Evolutionary conservation across 1,140 invertebrate species (phyloP), one percentile per base, ranked within the genome.

Genomic region (Protaetia brevitarsis): DNA sequence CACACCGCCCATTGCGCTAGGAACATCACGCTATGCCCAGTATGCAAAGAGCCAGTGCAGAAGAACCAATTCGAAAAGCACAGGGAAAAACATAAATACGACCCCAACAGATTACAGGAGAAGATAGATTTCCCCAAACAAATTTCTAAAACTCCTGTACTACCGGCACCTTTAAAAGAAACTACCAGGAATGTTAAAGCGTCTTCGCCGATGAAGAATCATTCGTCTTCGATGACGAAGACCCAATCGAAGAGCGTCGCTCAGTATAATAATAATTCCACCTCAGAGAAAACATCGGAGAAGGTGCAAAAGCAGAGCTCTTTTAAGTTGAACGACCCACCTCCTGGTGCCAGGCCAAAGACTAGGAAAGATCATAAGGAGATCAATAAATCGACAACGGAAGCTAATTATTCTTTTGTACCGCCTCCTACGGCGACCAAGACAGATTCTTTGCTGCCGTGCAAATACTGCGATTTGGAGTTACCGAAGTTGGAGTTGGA

Each of bases 381-480:
- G 5, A 10, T 19, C n/a, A n/a, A n/a, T 23, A 51, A 19, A 51
- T 51, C 60, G 21, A 66, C 16, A 2, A 31, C 28, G 16, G 41
- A 51, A 23, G 41, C 41, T 23, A 51, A 51, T n/a, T n/a, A n/a
- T n/a, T n/a, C n/a, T n/a, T n/a, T n/a, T n/a, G n/a, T n/a, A n/a
- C n/a, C 28, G 30, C 19, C 19, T 51, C 19, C 21, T 41, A 36
- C 65, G 30, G 16, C 64, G 64, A 4, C 56, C 64, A 2, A 66
- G 58, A 16, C 63, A 56, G 3, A 51, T 13, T 67, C 71, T 7
- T 37, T 76, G n/a, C 70, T 84, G 27, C 71, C 79, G 2, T 88
- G 86, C 73, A 78, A 81, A 68, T 87, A 80, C 73, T 89, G 88
- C 74, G 83, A 85, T 63, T 70, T 89, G 59, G 85, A 88, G 66